Evolutionary conservation across 1,140 invertebrate genomes (phyloP).

Genomic region (Lethocerus indicus): DNA sequence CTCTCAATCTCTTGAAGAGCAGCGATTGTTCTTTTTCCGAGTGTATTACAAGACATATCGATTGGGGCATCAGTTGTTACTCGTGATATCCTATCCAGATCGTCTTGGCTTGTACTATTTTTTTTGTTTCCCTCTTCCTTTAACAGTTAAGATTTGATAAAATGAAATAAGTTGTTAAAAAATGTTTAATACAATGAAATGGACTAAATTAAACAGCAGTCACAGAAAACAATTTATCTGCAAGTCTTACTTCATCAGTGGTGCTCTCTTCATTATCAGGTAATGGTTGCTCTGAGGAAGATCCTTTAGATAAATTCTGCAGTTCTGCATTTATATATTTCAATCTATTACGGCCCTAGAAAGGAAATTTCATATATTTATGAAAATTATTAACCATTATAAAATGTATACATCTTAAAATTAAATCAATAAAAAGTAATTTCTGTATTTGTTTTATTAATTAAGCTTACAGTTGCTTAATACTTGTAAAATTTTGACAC

Average conservation of each 20-base stretch:
- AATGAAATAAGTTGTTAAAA: not conserved
- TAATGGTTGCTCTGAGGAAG: not conserved
- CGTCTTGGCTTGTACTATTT: slow-evolving; percentile 40
- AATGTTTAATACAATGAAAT: no score
- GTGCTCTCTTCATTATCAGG: not conserved
- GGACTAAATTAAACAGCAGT: no score
- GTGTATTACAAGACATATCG: slow-evolving; percentile 32
- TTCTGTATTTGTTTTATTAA: no score
- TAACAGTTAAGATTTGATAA: not conserved
- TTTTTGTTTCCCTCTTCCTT: slow-evolving; percentile 4
- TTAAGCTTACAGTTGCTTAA: no score
- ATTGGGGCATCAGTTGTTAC: slow-evolving; percentile 67
- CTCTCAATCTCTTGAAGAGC: slow-evolving; percentile 79
- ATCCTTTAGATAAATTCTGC: no score
- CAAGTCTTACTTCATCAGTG: slow-evolving; percentile 7
- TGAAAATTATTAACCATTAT: no score
- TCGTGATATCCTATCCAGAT: slow-evolving; percentile 71
- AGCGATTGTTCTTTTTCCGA: slow-evolving; percentile 69
- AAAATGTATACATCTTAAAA: no score
- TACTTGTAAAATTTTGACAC: no score
- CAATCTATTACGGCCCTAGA: slow-evolving; percentile 33
- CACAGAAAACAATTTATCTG: no score
- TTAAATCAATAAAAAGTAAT: no score
- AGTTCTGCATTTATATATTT: slow-evolving; percentile 39
- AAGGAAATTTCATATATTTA: no score